phyloP scores from a whole-genome alignment of 2,888 invertebrate species.

The Ditula angustiorana region DNA sequence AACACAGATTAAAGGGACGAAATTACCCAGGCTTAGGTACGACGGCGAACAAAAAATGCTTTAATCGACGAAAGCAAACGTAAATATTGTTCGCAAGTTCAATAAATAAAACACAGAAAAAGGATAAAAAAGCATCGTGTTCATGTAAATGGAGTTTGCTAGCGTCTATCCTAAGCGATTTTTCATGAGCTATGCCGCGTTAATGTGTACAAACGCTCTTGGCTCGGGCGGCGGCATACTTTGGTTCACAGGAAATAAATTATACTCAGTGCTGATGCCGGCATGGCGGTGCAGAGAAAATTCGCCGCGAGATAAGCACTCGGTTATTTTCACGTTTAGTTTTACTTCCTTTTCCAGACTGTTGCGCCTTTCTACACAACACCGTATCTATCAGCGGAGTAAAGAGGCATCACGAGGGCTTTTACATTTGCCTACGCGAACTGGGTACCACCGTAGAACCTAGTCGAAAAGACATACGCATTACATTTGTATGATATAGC shows the following conservation, averaged over 20 bases:
- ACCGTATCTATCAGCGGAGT: conserved; percentile 30
- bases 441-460: too few species aligned
- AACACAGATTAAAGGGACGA: conserved; percentile 24
- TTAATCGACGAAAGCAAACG: conserved; percentile 21
- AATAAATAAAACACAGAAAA: conserved; percentile 41
- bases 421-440: conserved; percentile 7
- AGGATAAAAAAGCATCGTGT: conserved; percentile 49
- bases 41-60: conserved; percentile 21
- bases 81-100: conserved; percentile 32
- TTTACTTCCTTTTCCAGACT: conserved; percentile 42
- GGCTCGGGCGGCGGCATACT: conserved; percentile 70
- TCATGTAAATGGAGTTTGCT: conserved; percentile 59
- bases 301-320: conserved; percentile 69
- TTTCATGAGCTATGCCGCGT: conserved; percentile 81
- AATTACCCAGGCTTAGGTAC: conserved; percentile 20
- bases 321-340: conserved; percentile 59
- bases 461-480: too few species aligned
- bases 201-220: conserved; percentile 82
- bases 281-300: conserved; percentile 58
- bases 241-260: conserved; percentile 81
- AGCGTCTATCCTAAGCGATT: conserved; percentile 79
- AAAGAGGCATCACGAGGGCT: conserved; percentile 6
- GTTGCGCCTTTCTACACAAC: conserved; percentile 30
- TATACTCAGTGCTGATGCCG: conserved; percentile 68
- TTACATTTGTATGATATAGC: too few species aligned